Evolutionary conservation across 1,140 invertebrate species (phyloP).

Genomic region (Drosophila lacertosa): DNA sequence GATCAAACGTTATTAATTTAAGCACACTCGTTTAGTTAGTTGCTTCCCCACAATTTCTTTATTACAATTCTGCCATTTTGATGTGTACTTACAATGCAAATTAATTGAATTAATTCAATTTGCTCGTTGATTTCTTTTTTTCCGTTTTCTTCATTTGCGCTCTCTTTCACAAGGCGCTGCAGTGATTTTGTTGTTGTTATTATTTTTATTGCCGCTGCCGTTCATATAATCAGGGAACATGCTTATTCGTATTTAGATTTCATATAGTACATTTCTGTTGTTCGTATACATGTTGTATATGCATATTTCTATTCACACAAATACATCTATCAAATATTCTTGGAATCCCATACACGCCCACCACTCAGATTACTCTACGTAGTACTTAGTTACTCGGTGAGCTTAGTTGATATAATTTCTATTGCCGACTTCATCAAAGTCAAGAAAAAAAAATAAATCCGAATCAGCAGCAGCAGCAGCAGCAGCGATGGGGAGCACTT

Average conservation of each 20-base stretch:
- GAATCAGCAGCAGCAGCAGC: neutral
- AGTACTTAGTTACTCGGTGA: constrained; percentile 39
- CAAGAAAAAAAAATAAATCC: constrained; percentile 7
- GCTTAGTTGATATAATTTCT: constrained; percentile 37
- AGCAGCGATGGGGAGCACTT: constrained; percentile 47
- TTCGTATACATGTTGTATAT: neutral
- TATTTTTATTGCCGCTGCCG: neutral
- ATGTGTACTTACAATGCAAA: constrained; percentile 80
- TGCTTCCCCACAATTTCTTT: constrained; percentile 66
- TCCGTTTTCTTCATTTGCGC: constrained; percentile 20
- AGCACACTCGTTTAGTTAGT: constrained; percentile 62
- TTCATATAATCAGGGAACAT: constrained; percentile 17
- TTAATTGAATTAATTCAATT: constrained; percentile 83
- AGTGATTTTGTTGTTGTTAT: constrained; percentile 1
- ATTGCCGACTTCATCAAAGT: constrained; percentile 22
- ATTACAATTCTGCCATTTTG: constrained; percentile 71
- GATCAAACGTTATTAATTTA: constrained; percentile 58
- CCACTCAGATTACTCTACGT: constrained; percentile 15
- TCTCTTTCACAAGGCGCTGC: constrained; percentile 13
- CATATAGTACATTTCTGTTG: constrained; percentile 13
- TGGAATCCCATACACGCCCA: constrained; percentile 12
- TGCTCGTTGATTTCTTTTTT: constrained; percentile 47
- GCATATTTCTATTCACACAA: constrained; percentile 8
- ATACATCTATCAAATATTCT: neutral
- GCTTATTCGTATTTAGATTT: constrained; percentile 40